Conservation (phyloP, 2,888 invertebrate genomes). For the Cryptosula pallasiana region DNA sequence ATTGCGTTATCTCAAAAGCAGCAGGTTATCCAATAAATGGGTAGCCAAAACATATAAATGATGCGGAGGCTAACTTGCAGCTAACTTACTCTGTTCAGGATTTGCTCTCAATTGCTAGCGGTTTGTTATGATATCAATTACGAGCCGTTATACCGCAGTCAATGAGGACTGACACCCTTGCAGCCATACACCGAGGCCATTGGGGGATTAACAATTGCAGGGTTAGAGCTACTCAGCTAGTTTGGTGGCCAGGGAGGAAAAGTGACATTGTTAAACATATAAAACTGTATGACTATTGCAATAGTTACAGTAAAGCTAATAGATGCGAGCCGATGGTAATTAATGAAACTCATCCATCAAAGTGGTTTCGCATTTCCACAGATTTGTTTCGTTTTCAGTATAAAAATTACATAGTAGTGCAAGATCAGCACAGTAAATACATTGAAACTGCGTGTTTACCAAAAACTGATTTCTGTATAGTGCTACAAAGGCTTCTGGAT, state of each 20-base stretch:
- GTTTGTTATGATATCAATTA: background rate
- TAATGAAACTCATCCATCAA: background rate
- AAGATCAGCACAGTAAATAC: slow-evolving; percentile 10
- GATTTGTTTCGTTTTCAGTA: background rate
- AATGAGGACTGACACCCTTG: background rate
- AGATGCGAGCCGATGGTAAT: background rate
- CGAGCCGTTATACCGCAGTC: background rate
- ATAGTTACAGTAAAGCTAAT: background rate
- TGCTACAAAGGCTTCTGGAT: background rate
- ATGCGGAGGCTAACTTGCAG: background rate
- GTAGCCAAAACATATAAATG: background rate
- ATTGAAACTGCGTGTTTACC: background rate
- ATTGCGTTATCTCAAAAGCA: background rate
- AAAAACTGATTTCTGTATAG: background rate
- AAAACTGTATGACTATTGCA: background rate
- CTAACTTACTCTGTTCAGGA: background rate
- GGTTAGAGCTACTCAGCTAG: background rate
- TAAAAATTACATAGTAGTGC: slow-evolving; percentile 3
- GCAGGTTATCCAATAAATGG: background rate
- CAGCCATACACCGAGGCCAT: background rate
- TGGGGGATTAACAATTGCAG: background rate
- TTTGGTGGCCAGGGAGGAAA: background rate
- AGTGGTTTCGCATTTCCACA: slow-evolving; percentile 11
- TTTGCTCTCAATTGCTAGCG: background rate
- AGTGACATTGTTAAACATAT: background rate